Base-by-base conservation (phyloP, 2,113 vertebrate species). In the Cyanoderma ruficeps region DNA sequence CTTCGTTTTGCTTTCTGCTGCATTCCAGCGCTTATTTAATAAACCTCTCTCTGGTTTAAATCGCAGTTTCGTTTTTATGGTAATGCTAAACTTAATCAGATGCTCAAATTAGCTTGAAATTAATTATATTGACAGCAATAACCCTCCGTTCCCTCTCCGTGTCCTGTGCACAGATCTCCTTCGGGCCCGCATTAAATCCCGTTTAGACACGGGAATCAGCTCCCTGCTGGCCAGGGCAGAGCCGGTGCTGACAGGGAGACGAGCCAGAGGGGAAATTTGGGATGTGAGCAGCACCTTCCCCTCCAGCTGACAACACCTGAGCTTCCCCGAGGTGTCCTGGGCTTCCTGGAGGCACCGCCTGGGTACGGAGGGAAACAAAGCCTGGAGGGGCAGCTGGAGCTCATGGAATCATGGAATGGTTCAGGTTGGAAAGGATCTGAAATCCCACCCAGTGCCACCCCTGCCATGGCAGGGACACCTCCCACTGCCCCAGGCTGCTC, bases 61-160 rank as follows among this genome's bases (percentile, higher is more conserved):
- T 18, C 74, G 93, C 91, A 77, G 89, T 89, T 95, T 7, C 63
- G 70, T 33, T 90, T 97, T 95, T 93, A 95, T 85, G 91, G 94
- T 74, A 84, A 95, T 87, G 91, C 63, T 93, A 71, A 95, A 92
- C 87, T 95, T 93, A 93, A 96, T 97, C 97, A 96, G 96, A 90
- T 89, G 93, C 80, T 96, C 87, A 87, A 92, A 96, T 93, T 94
- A 90, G 93, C 96, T 95, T 94, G 94, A 94, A 96, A 95, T 95
- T 95, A 96, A 93, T 96, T 89, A 81, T 81, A 95, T 89, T 83
- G 83, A 92, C 88, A 83, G 90, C 90, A 88, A 72, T 88, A 86
- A 95, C 81, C 83, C 88, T 41, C 22, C 7, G 64, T 41, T 94
- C 68, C 80, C 67, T 90, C 83, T 92, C 74, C 59, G 4, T 0